Percentiles rank a stretch among this genome's conserved stretches.
phyloP scores from a whole-genome alignment of 2,113 vertebrate species.

The Corythornis vintsioides region DNA sequence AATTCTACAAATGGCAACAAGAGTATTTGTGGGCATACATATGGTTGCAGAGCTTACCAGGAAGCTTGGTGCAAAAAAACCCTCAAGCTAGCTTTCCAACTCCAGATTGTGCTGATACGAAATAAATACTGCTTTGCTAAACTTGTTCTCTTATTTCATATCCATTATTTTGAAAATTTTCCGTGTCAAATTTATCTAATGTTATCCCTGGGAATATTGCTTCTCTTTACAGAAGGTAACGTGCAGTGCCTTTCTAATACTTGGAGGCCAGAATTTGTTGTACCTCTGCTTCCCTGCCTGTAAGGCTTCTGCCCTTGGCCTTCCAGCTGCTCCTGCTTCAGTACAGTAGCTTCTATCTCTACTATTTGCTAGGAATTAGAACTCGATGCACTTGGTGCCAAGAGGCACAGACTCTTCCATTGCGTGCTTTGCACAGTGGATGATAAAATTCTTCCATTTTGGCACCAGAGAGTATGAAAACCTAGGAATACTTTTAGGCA shows the following conservation, averaged over 20 bases:
- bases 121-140: not conserved
- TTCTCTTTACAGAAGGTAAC: not conserved
- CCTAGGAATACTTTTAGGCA: not conserved
- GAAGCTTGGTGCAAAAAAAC: not conserved
- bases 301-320: not conserved
- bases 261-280: not conserved
- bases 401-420: not conserved
- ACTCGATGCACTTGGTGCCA: not conserved
- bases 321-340: not conserved
- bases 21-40: not conserved
- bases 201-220: not conserved
- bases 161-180: not conserved
- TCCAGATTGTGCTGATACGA: not conserved
- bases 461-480: not conserved
- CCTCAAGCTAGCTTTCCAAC: not conserved
- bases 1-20: not conserved
- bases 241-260: not conserved
- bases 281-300: not conserved
- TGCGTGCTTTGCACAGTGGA: not conserved
- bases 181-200: not conserved
- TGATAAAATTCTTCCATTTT: slow-evolving; percentile 18
- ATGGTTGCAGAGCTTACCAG: not conserved
- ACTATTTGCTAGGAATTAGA: not conserved
- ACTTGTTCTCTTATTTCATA: not conserved
- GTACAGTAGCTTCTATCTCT: not conserved